phyloP scores from a whole-genome alignment of 2,888 invertebrate genomes.

The Mythimna impura region DNA sequence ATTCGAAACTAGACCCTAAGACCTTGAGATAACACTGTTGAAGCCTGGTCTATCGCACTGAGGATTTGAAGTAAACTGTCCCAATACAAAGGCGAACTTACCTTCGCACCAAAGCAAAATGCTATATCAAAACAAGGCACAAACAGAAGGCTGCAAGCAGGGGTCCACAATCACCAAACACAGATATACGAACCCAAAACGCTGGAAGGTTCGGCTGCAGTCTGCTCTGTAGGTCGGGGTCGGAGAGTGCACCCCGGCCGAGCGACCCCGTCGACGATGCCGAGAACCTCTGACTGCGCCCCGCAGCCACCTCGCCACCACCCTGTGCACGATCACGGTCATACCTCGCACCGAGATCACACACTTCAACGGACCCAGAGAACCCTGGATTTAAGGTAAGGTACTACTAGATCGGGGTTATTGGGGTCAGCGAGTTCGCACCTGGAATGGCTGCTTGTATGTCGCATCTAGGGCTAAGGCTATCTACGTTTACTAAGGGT shows the following conservation, averaged over 20 bases:
- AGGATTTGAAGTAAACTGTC: not conserved
- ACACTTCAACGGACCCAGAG: constrained; percentile 67
- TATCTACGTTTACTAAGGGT: constrained; percentile 35
- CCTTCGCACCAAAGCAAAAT: constrained; percentile 41
- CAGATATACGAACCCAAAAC: constrained; percentile 83
- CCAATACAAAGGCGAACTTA: constrained; percentile 29
- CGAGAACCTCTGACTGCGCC: constrained; percentile 79
- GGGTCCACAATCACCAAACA: constrained; percentile 47
- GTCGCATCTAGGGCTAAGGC: constrained; percentile 9
- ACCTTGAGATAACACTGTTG: not conserved
- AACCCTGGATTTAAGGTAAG: constrained; percentile 35
- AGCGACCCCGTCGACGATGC: constrained; percentile 77
- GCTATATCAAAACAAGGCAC: constrained; percentile 37
- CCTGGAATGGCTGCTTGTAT: constrained; percentile 20
- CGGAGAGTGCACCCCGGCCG: constrained; percentile 85
- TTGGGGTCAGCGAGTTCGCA: constrained; percentile 1
- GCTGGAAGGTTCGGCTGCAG: constrained; percentile 82
- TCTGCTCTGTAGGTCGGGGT: constrained; percentile 84
- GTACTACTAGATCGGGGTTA: constrained; percentile 25
- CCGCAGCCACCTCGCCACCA: constrained; percentile 76
- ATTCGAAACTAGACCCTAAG: not conserved
- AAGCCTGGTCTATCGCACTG: not conserved
- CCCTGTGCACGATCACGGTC: constrained; percentile 73
- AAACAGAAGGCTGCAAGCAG: constrained; percentile 48
- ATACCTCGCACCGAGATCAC: constrained; percentile 71